These are phyloP conservation scores for Zosterops borbonicus DNA, from an alignment of 2,113 vertebrate species.

Conservation along the genomic window DNA sequence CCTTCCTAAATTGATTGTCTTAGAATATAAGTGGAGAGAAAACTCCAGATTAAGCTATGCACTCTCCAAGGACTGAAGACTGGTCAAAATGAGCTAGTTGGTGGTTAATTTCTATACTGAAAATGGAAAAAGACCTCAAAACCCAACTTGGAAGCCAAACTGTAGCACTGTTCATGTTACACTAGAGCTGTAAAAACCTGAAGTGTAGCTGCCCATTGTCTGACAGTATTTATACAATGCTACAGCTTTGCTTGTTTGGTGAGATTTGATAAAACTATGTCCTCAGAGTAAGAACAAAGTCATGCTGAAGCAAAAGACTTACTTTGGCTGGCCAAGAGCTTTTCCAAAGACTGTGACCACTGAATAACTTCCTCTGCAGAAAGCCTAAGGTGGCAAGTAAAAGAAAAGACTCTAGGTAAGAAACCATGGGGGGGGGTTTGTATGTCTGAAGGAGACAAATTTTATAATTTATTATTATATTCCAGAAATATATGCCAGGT, in stretches of 20 bases:
- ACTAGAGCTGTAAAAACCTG: not conserved
- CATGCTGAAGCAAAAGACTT: conserved; percentile 14
- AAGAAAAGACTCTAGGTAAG: not conserved
- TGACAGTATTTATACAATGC: not conserved
- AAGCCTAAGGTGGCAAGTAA: conserved; percentile 55
- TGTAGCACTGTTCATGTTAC: not conserved
- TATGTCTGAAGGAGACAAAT: not conserved
- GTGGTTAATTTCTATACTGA: not conserved
- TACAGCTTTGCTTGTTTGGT: not conserved
- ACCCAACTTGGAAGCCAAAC: not conserved
- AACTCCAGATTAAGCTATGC: not conserved
- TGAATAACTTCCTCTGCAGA: conserved; percentile 75
- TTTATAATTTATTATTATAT: not conserved
- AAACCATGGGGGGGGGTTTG: not conserved
- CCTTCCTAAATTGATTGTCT: not conserved
- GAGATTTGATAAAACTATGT: not conserved
- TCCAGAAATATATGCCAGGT: not conserved
- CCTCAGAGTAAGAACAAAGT: not conserved
- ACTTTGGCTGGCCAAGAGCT: conserved; percentile 77
- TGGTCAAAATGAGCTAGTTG: not conserved
- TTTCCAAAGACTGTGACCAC: conserved; percentile 81
- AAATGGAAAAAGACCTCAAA: not conserved
- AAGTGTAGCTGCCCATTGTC: not conserved
- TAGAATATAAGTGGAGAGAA: not conserved
- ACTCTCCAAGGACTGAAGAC: not conserved